Evolutionary conservation across 2,888 invertebrate genomes (phyloP).

Genomic region (Diaprepes abbreviatus): DNA sequence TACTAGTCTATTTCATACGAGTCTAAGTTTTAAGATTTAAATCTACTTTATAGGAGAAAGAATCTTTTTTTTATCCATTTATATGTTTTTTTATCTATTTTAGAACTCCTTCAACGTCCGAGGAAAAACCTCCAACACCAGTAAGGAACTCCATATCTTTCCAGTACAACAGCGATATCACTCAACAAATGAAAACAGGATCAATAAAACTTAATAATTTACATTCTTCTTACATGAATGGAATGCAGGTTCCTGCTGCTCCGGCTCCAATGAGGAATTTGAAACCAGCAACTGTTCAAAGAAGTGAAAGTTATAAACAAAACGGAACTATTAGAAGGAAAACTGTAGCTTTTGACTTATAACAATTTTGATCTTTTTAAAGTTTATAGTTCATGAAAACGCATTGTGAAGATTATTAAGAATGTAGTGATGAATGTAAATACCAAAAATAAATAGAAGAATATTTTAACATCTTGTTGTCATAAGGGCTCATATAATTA

Average conservation of each 20-base stretch:
- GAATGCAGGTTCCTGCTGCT: conserved; percentile 28
- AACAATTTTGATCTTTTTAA: too few species aligned
- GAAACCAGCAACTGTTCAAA: conserved; percentile 27
- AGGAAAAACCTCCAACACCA: conserved; percentile 50
- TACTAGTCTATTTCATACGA: too few species aligned
- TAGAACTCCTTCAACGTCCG: conserved; percentile 25
- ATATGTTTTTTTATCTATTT: neutral
- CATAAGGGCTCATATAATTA: too few species aligned
- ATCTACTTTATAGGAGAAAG: neutral
- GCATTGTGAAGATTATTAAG: too few species aligned
- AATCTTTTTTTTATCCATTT: neutral
- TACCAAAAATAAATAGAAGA: too few species aligned
- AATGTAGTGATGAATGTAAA: too few species aligned
- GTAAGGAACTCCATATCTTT: conserved; percentile 50
- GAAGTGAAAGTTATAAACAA: conserved; percentile 35
- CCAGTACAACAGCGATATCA: conserved; percentile 33
- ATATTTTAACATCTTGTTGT: too few species aligned
- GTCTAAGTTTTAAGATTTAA: too few species aligned
- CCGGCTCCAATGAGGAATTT: conserved; percentile 33
- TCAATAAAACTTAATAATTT: conserved; percentile 49
- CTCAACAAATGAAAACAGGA: conserved; percentile 49
- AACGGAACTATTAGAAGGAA: conserved; percentile 36
- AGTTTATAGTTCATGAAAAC: too few species aligned
- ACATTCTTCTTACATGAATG: conserved; percentile 39
- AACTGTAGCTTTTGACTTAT: conserved; percentile 48